These are phyloP conservation scores for Anabacerthia variegaticeps DNA, from an alignment of 2,797 vertebrate genomes.

Conservation along the genomic window DNA sequence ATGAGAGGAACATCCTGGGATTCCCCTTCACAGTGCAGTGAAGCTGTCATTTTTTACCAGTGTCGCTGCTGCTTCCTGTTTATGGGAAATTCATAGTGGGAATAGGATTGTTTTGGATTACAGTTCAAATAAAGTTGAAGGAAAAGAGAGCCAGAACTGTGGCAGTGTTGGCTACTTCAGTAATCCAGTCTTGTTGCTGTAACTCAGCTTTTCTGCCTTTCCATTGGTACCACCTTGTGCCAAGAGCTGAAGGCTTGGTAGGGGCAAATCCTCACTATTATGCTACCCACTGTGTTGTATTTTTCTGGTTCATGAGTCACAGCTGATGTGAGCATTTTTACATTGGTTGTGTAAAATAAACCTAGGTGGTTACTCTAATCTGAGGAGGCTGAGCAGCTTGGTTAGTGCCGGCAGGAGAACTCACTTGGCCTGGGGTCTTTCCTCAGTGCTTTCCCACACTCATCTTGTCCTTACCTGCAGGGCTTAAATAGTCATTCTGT, in stretches of 20 bases:
- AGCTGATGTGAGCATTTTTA: background rate
- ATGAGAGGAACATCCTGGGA: background rate
- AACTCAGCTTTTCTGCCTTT: background rate
- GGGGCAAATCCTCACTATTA: background rate
- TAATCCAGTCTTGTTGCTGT: background rate
- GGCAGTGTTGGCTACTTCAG: background rate
- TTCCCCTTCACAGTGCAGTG: background rate
- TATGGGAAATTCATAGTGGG: background rate
- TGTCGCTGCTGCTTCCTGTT: constrained; percentile 24
- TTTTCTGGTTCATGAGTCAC: background rate
- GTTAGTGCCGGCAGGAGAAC: background rate
- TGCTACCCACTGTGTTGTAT: background rate
- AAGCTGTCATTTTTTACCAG: background rate
- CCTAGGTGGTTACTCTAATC: background rate
- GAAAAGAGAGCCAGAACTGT: background rate
- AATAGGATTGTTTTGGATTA: background rate
- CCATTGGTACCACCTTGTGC: background rate
- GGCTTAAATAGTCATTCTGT: background rate
- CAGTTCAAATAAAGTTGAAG: background rate
- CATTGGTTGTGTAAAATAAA: background rate
- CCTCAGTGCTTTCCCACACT: background rate
- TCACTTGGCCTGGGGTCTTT: background rate
- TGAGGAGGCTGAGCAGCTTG: background rate
- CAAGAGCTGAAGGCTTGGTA: background rate
- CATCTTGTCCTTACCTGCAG: background rate